Evolutionary conservation across 2,113 vertebrate species (phyloP).

Genomic region (Drymodes brunneopygia): DNA sequence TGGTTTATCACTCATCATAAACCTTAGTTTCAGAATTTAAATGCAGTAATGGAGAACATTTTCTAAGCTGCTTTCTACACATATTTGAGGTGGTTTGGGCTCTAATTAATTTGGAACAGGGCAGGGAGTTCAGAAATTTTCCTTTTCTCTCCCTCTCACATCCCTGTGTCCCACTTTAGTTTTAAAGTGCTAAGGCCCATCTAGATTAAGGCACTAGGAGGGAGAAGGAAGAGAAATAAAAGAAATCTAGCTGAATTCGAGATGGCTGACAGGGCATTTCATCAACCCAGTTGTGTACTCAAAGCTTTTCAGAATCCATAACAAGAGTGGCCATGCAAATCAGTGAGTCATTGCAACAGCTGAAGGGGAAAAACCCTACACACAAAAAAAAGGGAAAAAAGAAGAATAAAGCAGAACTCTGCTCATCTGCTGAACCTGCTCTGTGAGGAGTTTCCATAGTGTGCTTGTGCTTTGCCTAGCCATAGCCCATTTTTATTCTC

Average conservation of each 20-base stretch:
- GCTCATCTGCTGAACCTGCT: background rate
- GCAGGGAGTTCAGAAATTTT: background rate
- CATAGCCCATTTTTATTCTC: background rate
- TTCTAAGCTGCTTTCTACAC: background rate
- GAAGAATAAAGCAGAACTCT: background rate
- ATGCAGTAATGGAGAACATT: background rate
- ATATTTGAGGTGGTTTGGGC: background rate
- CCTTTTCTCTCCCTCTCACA: background rate
- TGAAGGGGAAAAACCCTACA: background rate
- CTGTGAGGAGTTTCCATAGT: background rate
- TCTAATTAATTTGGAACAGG: constrained; percentile 51
- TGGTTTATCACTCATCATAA: background rate
- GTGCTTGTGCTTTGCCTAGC: background rate
- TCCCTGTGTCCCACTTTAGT: constrained; percentile 47
- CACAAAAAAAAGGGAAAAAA: background rate
- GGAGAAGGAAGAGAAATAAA: background rate
- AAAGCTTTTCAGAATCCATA: background rate
- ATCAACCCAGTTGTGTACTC: background rate
- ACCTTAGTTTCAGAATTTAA: background rate
- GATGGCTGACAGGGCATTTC: background rate
- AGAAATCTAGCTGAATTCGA: background rate
- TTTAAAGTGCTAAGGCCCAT: constrained; percentile 40
- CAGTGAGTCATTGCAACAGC: background rate
- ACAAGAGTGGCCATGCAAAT: background rate
- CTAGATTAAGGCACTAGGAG: background rate